Conservation (phyloP, 2,888 invertebrate species). For the Drosophila falleni region DNA sequence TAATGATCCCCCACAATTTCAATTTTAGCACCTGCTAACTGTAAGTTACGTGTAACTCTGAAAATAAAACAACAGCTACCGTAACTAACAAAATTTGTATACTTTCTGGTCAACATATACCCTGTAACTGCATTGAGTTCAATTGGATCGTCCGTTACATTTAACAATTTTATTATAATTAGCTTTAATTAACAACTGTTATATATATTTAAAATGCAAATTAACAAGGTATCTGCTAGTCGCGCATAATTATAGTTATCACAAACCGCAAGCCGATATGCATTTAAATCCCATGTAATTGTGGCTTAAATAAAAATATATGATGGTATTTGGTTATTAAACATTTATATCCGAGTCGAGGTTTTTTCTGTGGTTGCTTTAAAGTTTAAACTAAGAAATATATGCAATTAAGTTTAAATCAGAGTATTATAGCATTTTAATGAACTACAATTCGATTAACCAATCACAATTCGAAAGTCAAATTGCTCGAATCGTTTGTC, state of each 20-base stretch:
- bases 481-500: slow-evolving; percentile 74
- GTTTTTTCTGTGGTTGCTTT: slow-evolving; percentile 12
- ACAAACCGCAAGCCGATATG: slow-evolving; percentile 35
- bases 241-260: not conserved
- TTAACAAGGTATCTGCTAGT: slow-evolving; percentile 6
- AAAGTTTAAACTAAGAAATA: slow-evolving; percentile 8
- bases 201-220: not conserved
- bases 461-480: slow-evolving; percentile 75
- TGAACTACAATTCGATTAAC: slow-evolving; percentile 71
- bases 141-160: not conserved
- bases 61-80: slow-evolving; percentile 37
- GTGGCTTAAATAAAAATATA: slow-evolving; percentile 36
- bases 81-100: slow-evolving; percentile 5
- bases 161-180: no score
- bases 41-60: slow-evolving; percentile 21
- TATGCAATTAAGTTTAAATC: slow-evolving; percentile 49
- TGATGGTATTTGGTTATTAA: slow-evolving; percentile 11
- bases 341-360: slow-evolving; percentile 20
- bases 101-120: not conserved
- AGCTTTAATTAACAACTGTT: no score
- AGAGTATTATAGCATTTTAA: slow-evolving; percentile 61
- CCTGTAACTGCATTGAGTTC: not conserved
- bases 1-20: slow-evolving; percentile 61
- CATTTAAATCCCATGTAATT: slow-evolving; percentile 37
- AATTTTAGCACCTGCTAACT: slow-evolving; percentile 49